Percentiles rank a stretch among this genome's conserved stretches.
These are phyloP conservation scores for Pseudorhombus dupliciocellatus DNA, from an alignment of 2,113 vertebrate genomes.

Conservation along the genomic window DNA sequence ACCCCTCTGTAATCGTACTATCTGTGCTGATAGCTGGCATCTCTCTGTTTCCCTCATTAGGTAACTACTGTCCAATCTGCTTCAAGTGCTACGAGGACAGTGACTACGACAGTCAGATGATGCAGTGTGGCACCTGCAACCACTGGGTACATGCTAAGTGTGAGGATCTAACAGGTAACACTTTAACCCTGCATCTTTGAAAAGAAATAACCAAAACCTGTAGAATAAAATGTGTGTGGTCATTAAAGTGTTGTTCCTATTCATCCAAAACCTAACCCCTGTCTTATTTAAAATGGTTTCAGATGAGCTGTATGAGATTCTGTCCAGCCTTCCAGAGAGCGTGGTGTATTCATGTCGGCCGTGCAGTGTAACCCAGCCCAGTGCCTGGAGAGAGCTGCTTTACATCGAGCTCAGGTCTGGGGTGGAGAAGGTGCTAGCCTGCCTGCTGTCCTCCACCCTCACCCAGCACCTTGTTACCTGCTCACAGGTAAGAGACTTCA, in stretches of 20 bases:
- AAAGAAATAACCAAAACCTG: background rate
- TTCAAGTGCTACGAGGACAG: slow-evolving; percentile 94
- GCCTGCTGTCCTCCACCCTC: slow-evolving; percentile 85
- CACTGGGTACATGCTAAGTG: slow-evolving; percentile 95
- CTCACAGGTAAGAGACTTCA: slow-evolving; percentile 77
- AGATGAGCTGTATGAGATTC: slow-evolving; percentile 94
- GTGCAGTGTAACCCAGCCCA: slow-evolving; percentile 82
- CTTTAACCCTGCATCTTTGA: background rate
- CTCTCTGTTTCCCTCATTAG: slow-evolving; percentile 63
- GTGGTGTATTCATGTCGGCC: slow-evolving; percentile 91
- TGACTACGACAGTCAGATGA: slow-evolving; percentile 94
- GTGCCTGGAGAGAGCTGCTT: slow-evolving; percentile 88
- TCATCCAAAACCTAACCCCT: background rate
- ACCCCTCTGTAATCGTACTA: background rate
- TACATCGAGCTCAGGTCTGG: slow-evolving; percentile 85
- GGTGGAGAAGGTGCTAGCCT: slow-evolving; percentile 88
- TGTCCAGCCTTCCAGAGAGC: slow-evolving; percentile 91
- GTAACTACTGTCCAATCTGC: slow-evolving; percentile 93
- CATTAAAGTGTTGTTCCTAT: background rate
- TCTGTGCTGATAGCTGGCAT: background rate
- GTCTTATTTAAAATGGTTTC: slow-evolving; percentile 25
- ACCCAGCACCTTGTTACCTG: slow-evolving; percentile 86
- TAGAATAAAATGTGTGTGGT: background rate
- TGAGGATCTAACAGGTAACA: slow-evolving; percentile 88
- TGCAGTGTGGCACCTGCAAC: slow-evolving; percentile 91